Conservation (phyloP, 2,888 invertebrate genomes). For the Thelaira solivaga region DNA sequence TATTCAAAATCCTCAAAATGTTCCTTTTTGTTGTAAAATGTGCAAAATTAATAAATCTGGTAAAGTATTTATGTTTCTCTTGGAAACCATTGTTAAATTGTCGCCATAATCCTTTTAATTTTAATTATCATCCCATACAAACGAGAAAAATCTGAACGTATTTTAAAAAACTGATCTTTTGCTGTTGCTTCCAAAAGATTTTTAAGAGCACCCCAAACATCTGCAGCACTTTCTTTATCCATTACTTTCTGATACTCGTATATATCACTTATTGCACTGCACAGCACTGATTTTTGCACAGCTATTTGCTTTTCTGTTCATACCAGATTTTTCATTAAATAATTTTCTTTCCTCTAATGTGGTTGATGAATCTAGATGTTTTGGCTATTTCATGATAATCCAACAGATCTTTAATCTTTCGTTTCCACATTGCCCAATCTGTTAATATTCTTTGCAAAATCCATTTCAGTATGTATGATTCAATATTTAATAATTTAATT, state of each 20-base stretch:
- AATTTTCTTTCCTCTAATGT: slow-evolving; percentile 48
- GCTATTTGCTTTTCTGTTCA: no score
- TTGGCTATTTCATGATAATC: slow-evolving; percentile 49
- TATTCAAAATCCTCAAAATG: slow-evolving; percentile 6
- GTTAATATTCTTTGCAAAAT: not conserved
- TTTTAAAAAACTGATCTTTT: slow-evolving; percentile 70
- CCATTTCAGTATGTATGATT: not conserved
- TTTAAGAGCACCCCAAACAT: slow-evolving; percentile 67
- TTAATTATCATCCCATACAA: slow-evolving; percentile 66
- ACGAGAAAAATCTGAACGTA: slow-evolving; percentile 68
- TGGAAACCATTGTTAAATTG: slow-evolving; percentile 66
- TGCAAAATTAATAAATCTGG: slow-evolving; percentile 65
- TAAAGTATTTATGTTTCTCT: slow-evolving; percentile 62
- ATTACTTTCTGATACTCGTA: slow-evolving; percentile 71
- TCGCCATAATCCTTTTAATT: slow-evolving; percentile 64
- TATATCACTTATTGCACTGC: slow-evolving; percentile 68
- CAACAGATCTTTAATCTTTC: slow-evolving; percentile 47
- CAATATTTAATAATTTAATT: not conserved
- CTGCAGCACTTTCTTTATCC: slow-evolving; percentile 69
- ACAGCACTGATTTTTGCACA: no score
- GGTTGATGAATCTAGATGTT: slow-evolving; percentile 33
- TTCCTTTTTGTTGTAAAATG: slow-evolving; percentile 60
- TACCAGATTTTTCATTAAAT: slow-evolving; percentile 58
- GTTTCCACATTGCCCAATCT: slow-evolving; percentile 13
- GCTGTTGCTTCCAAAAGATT: slow-evolving; percentile 67